Evolutionary conservation across 2,797 vertebrate genomes (phyloP), one percentile per base, ranked within the genome.

Genomic region (Syngnathus acus): DNA sequence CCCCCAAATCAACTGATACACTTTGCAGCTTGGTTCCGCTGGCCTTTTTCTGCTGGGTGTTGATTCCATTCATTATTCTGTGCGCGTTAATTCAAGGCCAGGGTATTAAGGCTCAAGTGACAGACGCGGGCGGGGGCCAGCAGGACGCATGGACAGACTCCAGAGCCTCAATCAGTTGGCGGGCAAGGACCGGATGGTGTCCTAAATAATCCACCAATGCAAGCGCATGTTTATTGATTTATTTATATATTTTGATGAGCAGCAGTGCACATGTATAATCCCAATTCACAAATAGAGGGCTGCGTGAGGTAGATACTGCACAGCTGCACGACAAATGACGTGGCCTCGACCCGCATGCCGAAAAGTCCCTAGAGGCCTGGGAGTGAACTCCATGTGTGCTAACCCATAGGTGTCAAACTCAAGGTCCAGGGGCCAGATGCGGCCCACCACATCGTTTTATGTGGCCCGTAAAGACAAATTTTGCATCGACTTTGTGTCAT

Each of bases 41-140:
- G 64, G 54, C 73, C 68, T 50, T 77, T 57, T 77, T 76, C 77
- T 62, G 67, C 72, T 66, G 51, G 74, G 71, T 74, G 70, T 80
- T 84, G 82, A 85, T 86, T 82, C 67, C 73, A 80, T 84, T 74
- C 72, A 73, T 83, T 84, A 63, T 77, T 81, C 65, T 81, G 68
- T 69, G 67, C 19, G 39, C 80, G 82, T 74, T 74, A 82, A 84
- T 80, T 70, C 70, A 2, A 78, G 78, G 68, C 69, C 1, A 68
- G 68, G 69, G 74, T 78, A 73, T 80, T 81, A 76, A 72, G 54
- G 76, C 72, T 72, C 74, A 69, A 69, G 74, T 75, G 77, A 79
- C 80, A 84, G 80, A 83, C 63, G 74, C 66, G 59, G 80, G 82
- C 59, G 74, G 64, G 61, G 62, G 77, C 75, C 77, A 74, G 83